phyloP scores from a whole-genome alignment of 2,888 invertebrate species.

The Gerosis bhagava region DNA sequence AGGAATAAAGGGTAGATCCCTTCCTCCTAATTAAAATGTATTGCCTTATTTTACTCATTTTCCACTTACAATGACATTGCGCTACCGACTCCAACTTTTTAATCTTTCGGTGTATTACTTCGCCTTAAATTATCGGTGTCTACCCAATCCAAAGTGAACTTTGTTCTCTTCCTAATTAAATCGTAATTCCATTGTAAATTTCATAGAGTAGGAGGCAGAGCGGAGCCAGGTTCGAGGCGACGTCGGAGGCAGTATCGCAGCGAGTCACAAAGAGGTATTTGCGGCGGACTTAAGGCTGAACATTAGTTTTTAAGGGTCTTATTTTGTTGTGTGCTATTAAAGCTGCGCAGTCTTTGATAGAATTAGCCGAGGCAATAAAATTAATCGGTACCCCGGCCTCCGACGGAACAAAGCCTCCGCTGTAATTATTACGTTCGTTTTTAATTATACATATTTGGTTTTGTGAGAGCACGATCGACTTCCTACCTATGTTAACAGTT shows the following conservation, averaged over 20 bases:
- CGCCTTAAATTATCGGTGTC: constrained; percentile 49
- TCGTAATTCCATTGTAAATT: constrained; percentile 33
- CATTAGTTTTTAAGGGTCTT: constrained; percentile 81
- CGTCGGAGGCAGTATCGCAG: constrained; percentile 58
- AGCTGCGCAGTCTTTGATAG: constrained; percentile 72
- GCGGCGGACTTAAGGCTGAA: constrained; percentile 76
- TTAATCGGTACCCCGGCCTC: constrained; percentile 58
- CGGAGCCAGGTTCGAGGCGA: constrained; percentile 59
- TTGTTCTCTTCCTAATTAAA: constrained; percentile 29
- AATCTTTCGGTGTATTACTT: constrained; percentile 69
- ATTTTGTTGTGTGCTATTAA: constrained; percentile 78
- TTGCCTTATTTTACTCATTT: constrained; percentile 83
- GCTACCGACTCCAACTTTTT: constrained; percentile 80
- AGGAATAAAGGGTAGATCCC: constrained; percentile 77
- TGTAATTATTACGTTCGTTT: constrained; percentile 31
- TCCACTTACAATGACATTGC: constrained; percentile 80
- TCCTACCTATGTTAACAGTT: too few relatives aligned
- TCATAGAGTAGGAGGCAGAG: constrained; percentile 48
- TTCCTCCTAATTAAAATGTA: constrained; percentile 81
- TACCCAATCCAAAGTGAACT: constrained; percentile 33
- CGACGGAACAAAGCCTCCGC: constrained; percentile 25
- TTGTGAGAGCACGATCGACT: too few relatives aligned
- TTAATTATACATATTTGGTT: constrained; percentile 31
- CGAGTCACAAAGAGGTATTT: constrained; percentile 80
- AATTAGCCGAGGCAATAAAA: constrained; percentile 75